phyloP scores from a whole-genome alignment of 2,888 invertebrate genomes.

The Ophraella communa region DNA sequence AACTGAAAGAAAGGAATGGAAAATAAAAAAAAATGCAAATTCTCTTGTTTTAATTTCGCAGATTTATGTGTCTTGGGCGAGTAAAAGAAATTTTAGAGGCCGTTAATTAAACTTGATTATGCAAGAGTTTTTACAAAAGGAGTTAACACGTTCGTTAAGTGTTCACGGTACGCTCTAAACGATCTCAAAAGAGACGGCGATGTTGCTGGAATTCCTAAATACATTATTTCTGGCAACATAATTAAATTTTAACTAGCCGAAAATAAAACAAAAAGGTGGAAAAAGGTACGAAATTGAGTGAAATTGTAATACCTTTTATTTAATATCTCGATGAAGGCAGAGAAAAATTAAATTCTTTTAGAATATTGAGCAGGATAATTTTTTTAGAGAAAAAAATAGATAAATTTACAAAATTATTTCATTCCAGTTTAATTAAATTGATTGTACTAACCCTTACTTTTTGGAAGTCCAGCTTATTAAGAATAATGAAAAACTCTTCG shows the following conservation, averaged over 20 bases:
- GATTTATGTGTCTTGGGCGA: slow-evolving; percentile 31
- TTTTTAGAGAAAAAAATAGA: no score
- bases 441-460: no score
- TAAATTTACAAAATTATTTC: no score
- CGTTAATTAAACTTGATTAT: slow-evolving; percentile 39
- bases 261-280: background rate
- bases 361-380: no score
- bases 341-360: no score
- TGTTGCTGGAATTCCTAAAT: slow-evolving; percentile 33
- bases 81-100: slow-evolving; percentile 32
- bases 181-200: slow-evolving; percentile 22
- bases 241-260: slow-evolving; percentile 32
- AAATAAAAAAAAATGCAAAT: slow-evolving; percentile 22
- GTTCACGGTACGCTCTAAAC: slow-evolving; percentile 23
- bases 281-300: background rate
- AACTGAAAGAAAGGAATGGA: background rate
- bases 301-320: background rate
- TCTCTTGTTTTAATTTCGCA: slow-evolving; percentile 36
- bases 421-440: no score
- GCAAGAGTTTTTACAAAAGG: slow-evolving; percentile 37
- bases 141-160: slow-evolving; percentile 36
- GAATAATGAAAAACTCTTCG: no score
- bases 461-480: no score
- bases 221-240: slow-evolving; percentile 26
- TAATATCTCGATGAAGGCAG: no score